Conservation (phyloP, 2,797 vertebrate genomes). For the Spinibarbus caldwelli region DNA sequence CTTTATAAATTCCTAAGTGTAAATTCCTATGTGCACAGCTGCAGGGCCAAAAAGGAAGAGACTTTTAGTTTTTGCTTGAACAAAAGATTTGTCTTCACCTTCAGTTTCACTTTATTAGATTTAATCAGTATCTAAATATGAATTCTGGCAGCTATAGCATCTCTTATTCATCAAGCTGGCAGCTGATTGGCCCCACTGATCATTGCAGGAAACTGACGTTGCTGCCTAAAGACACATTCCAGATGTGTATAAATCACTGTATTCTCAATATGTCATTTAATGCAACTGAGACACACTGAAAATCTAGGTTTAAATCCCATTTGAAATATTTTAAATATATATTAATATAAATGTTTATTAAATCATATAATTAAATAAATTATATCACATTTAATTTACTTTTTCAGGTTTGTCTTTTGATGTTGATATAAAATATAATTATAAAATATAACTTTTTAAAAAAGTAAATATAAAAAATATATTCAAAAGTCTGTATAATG, state of each 20-base stretch:
- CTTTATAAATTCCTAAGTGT: background rate
- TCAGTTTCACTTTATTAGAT: slow-evolving; percentile 13
- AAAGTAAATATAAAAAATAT: no score
- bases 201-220: slow-evolving; percentile 7
- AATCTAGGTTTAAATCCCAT: no score
- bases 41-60: background rate
- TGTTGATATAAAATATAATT: no score
- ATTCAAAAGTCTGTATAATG: background rate
- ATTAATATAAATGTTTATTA: background rate
- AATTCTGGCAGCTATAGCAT: slow-evolving; percentile 30
- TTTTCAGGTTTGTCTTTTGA: background rate
- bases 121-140: slow-evolving; percentile 20
- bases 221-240: background rate
- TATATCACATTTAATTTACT: background rate
- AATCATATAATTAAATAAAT: background rate
- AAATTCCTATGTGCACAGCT: slow-evolving; percentile 29
- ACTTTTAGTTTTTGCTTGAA: slow-evolving; percentile 2
- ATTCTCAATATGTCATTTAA: background rate
- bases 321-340: background rate
- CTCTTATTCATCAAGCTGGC: slow-evolving; percentile 26
- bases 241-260: slow-evolving; percentile 30
- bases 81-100: slow-evolving; percentile 3
- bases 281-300: background rate
- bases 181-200: slow-evolving; percentile 18
- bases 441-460: no score